phyloP scores from a whole-genome alignment of 1,140 invertebrate genomes.

The Drosophila tani region DNA sequence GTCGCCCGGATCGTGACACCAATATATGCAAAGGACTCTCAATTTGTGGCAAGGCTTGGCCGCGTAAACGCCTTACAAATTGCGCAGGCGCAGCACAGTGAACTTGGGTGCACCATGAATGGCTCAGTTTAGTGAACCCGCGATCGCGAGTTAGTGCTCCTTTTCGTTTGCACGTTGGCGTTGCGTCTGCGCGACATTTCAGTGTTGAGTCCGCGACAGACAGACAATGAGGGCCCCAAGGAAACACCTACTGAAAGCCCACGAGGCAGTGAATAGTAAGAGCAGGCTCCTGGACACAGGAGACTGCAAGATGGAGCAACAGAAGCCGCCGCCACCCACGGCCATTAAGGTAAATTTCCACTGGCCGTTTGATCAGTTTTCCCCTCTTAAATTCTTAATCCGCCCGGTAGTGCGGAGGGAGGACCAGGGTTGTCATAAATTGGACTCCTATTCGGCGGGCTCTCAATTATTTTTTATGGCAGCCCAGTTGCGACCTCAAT shows the following conservation, averaged over 20 bases:
- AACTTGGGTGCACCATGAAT: constrained; percentile 18
- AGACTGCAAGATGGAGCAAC: constrained; percentile 5
- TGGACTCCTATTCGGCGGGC: constrained; percentile 18
- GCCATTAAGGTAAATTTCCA: constrained; percentile 40
- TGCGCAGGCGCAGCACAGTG: constrained; percentile 51
- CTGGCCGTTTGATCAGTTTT: neutral
- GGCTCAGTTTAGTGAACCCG: constrained; percentile 68
- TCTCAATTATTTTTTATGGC: constrained; percentile 45
- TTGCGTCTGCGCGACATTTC: constrained; percentile 50
- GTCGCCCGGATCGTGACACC: constrained; percentile 5
- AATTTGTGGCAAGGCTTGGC: constrained; percentile 57
- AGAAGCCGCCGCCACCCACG: constrained; percentile 18
- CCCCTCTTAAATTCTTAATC: constrained; percentile 7
- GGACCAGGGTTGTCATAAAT: constrained; percentile 28
- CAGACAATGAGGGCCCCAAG: constrained; percentile 6
- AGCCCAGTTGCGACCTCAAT: constrained; percentile 61
- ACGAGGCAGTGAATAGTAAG: neutral
- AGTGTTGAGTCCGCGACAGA: constrained; percentile 9
- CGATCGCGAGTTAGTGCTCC: constrained; percentile 43
- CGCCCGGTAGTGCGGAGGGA: constrained; percentile 1
- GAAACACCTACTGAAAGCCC: neutral
- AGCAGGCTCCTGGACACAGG: neutral
- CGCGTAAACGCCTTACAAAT: constrained; percentile 69
- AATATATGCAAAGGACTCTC: constrained; percentile 46
- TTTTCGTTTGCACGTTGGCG: constrained; percentile 56